Conservation (phyloP, 2,888 invertebrate species). For the Danaus chrysippus region DNA sequence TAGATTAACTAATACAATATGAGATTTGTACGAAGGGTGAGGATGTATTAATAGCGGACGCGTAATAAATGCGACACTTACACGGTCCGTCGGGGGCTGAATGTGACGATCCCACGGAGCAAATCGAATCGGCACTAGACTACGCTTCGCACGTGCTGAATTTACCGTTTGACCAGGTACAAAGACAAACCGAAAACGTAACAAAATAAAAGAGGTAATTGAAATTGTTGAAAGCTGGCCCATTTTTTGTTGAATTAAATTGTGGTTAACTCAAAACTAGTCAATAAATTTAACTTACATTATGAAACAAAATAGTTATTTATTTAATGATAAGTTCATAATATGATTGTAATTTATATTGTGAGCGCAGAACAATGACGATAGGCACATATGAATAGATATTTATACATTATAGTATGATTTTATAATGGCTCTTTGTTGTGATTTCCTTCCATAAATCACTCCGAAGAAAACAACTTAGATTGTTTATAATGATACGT, state of each 20-base stretch:
- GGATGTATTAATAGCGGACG: constrained; percentile 75
- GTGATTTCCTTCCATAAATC: not conserved
- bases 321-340: too few species aligned
- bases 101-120: constrained; percentile 74
- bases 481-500: constrained; percentile 40
- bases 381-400: too few species aligned
- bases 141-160: constrained; percentile 60
- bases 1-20: constrained; percentile 68
- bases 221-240: not conserved
- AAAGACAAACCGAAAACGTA: constrained; percentile 22
- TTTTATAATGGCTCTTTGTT: constrained; percentile 24
- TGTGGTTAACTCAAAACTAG: too few species aligned
- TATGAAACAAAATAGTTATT: too few species aligned
- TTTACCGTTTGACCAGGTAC: constrained; percentile 53
- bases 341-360: too few species aligned
- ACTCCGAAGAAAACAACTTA: constrained; percentile 33
- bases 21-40: constrained; percentile 66
- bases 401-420: constrained; percentile 10
- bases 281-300: too few species aligned
- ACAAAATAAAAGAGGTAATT: constrained; percentile 2
- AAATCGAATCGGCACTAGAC: constrained; percentile 72
- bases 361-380: too few species aligned
- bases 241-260: too few species aligned
- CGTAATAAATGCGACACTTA: constrained; percentile 75
- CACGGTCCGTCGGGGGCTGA: constrained; percentile 72